Conservation (phyloP, 2,888 invertebrate species). For the Ectropis crepuscularia region DNA sequence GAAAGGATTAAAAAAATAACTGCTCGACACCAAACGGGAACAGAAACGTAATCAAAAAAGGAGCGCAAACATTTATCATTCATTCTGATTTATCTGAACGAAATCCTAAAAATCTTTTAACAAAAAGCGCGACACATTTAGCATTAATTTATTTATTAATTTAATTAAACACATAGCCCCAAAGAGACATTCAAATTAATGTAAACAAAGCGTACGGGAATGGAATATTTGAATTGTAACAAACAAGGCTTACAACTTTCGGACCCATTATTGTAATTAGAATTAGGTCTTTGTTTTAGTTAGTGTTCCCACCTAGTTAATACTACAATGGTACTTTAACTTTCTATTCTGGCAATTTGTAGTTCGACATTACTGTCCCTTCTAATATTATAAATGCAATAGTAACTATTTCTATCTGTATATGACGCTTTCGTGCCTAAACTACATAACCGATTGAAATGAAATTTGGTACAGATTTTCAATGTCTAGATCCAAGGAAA, state of each 20-base stretch:
- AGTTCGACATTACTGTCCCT: neutral
- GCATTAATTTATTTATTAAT: conserved; percentile 11
- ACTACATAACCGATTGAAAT: too few relatives aligned
- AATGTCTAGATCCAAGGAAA: too few relatives aligned
- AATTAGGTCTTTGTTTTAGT: conserved; percentile 17
- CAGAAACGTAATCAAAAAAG: neutral
- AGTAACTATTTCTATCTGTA: too few relatives aligned
- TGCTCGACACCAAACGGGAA: neutral
- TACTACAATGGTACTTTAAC: neutral
- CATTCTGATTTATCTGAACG: neutral
- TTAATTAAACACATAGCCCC: conserved; percentile 19
- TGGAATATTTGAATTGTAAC: conserved; percentile 26
- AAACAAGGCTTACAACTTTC: conserved; percentile 25
- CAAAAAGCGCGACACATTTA: neutral
- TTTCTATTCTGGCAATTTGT: too few relatives aligned
- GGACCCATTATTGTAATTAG: conserved; percentile 28
- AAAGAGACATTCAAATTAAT: conserved; percentile 23
- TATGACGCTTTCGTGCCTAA: too few relatives aligned
- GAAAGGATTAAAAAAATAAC: neutral
- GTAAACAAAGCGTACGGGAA: conserved; percentile 24
- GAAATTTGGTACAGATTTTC: too few relatives aligned
- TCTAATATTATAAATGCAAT: too few relatives aligned
- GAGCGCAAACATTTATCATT: conserved; percentile 8
- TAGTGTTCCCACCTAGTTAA: neutral
- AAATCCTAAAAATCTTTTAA: conserved; percentile 9